A percentile compares a stretch with the other conserved stretches of the same genome.
These are phyloP conservation scores for Pteropus alecto DNA, from an alignment of 2,113 vertebrate species.

Conservation along the genomic window DNA sequence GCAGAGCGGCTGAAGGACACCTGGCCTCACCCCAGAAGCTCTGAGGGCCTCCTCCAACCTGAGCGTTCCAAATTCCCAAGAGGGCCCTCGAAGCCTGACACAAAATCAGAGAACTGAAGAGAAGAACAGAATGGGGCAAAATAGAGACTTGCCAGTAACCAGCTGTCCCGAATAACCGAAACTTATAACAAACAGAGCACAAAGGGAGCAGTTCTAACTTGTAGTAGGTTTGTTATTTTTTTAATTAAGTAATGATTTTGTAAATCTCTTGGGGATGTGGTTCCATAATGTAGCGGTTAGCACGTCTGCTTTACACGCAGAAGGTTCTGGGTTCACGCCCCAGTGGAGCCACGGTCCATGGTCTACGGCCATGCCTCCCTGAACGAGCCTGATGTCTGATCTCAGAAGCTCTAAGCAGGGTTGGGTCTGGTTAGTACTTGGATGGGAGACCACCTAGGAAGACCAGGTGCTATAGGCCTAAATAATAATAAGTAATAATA, in stretches of 20 bases:
- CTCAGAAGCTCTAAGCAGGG: too few species aligned
- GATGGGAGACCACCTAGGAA: too few species aligned
- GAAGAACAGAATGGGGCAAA: neutral
- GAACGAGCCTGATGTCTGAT: too few species aligned
- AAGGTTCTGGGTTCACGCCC: too few species aligned
- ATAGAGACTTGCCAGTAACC: neutral
- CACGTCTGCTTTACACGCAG: too few species aligned
- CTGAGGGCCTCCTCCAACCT: neutral
- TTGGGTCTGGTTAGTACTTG: too few species aligned
- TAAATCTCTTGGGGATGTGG: neutral
- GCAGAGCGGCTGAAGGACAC: neutral
- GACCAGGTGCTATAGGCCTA: too few species aligned
- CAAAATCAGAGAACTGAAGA: neutral
- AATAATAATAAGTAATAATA: too few species aligned
- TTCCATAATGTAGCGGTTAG: too few species aligned
- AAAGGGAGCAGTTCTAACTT: neutral
- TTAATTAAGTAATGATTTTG: neutral
- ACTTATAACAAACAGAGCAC: too few species aligned
- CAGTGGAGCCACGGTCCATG: too few species aligned
- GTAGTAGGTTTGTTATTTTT: neutral
- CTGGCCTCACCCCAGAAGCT: neutral
- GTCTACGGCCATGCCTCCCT: too few species aligned
- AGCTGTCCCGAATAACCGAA: neutral
- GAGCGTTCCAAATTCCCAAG: neutral
- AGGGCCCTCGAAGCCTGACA: fast-evolving